Percentiles rank a stretch among this genome's conserved stretches.
Conservation (phyloP, 2,888 invertebrate genomes). For the Ophion costatus region DNA sequence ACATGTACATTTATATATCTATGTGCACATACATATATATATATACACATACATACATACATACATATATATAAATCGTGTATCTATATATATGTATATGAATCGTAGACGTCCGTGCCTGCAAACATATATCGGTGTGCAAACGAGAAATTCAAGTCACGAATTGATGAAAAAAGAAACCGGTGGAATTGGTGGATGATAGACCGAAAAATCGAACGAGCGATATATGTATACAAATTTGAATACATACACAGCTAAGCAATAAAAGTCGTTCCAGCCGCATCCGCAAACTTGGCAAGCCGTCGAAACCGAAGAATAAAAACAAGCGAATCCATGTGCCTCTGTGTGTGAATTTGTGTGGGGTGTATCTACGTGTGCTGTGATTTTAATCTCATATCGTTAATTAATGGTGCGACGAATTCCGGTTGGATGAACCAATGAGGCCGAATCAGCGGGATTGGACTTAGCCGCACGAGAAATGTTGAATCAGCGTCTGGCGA, state of each 20-base stretch:
- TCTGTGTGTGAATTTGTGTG: background rate
- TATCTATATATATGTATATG: background rate
- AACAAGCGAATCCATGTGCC: background rate
- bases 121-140: background rate
- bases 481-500: background rate
- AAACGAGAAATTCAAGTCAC: background rate
- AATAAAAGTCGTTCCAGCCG: too few species aligned
- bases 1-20: background rate
- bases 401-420: conserved; percentile 71
- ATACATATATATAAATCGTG: background rate
- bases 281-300: too few species aligned
- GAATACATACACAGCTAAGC: background rate
- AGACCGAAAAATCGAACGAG: background rate
- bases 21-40: background rate
- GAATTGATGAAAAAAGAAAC: background rate
- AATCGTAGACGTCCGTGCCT: background rate
- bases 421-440: conserved; percentile 64
- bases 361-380: conserved; percentile 46
- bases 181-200: background rate
- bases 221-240: background rate
- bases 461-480: conserved; percentile 55
- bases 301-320: background rate
- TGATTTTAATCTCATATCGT: conserved; percentile 33
- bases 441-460: conserved; percentile 70
- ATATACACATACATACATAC: background rate